A percentile compares a stretch with the other conserved stretches of the same genome.
phyloP scores from a whole-genome alignment of 2,113 vertebrate species.

The Emydocephalus ijimae region DNA sequence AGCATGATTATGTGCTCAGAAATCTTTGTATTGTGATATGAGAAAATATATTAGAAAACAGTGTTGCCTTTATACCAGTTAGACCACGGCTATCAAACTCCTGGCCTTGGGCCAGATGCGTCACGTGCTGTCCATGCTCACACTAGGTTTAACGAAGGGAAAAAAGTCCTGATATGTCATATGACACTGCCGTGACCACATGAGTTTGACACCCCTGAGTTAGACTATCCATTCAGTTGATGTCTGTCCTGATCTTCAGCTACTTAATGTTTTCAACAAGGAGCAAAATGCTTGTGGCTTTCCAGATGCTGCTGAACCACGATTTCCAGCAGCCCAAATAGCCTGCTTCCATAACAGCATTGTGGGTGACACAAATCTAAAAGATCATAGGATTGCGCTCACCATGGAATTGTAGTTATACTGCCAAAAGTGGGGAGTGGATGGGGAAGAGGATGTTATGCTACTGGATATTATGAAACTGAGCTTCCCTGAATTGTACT shows the following conservation, averaged over 20 bases:
- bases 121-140: too few relatives aligned
- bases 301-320: background rate
- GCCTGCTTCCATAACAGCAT: background rate
- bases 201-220: too few relatives aligned
- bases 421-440: background rate
- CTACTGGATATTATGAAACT: background rate
- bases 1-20: background rate
- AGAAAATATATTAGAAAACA: background rate
- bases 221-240: background rate
- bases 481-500: too few relatives aligned
- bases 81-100: too few relatives aligned
- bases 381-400: background rate
- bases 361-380: background rate
- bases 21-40: background rate
- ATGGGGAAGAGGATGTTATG: background rate
- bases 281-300: background rate
- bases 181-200: too few relatives aligned
- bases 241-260: background rate
- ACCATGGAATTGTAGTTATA: background rate
- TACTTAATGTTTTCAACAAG: background rate
- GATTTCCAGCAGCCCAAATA: background rate
- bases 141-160: too few relatives aligned
- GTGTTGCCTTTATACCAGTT: background rate
- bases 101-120: too few relatives aligned
- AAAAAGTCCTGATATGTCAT: too few relatives aligned